Base-by-base conservation (phyloP, 2,888 invertebrate genomes). In the Amphimallon solstitiale region DNA sequence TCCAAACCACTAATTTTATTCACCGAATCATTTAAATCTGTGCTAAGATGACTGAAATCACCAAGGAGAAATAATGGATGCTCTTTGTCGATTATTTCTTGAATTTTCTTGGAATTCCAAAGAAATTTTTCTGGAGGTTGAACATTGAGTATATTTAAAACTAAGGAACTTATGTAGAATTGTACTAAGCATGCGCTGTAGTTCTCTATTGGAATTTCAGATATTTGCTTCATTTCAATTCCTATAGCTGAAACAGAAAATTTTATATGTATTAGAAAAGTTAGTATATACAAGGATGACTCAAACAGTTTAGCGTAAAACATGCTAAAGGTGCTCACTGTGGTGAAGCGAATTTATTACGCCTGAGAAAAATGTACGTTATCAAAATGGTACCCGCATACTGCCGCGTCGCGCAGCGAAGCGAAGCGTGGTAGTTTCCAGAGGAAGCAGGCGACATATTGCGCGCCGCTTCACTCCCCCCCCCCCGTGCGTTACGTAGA, bases 1-100 rank as follows among this genome's bases (percentile, higher is more conserved):
- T 76, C 74, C 34, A 80, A 68, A 35, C 75, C 73, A 7, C 75
- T 77, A n/a, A 80, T 70, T 35, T 67, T 72, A 65, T 63, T 56
- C 6, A 52, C 38, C 15, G 69, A 65, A 21, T 64, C 61, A 29
- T 46, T 66, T 61, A 34, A 10, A 21, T 46, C 29, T 19, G 21
- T 12, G 10, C n/a, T 15, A 17, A 69, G 51, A 14, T 63, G 61
- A 37, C 59, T 67, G 45, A 67, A 66, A 45, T 65, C 67, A 3
- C 67, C 67, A 7, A 67, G 59, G 14, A 67, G 19, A 2, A 67
- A 37, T 2, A 67, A 23, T 7, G 65, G 49, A 3, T 61, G 61
- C 4, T 52, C 61, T 43, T 49, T 51, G 4, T 59, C 51, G 29
- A 61, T 37, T 10, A 69, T 9, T 40, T 68, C 68, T 17, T 67